Evolutionary conservation across 2,113 vertebrate genomes (phyloP), one percentile per base, ranked within the genome.

Genomic region (Scomber scombrus): DNA sequence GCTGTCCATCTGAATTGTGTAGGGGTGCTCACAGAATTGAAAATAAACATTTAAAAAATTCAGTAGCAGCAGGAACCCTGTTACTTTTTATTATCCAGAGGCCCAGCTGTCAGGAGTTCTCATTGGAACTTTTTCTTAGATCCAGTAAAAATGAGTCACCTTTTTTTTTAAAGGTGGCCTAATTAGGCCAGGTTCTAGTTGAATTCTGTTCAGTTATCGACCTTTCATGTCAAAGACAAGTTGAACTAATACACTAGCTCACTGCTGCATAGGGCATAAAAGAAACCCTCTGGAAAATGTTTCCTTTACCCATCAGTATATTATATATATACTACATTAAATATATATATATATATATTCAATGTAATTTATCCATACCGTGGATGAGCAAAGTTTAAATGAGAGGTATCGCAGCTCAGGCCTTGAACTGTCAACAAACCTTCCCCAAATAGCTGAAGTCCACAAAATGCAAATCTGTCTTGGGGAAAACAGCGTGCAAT

Each of bases 361-460:
- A 52, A 64, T 57, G 29, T 46, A 26, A 50, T 69, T 11, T 18
- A 80, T 67, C 52, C 61, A 65, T 54, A 55, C 57, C 51, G 47
- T 43, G 34, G 26, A 56, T 47, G 64, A 66, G 66, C 19, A 7
- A 56, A 64, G 26, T 68, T 67, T 34, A 52, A 71, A 52, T 78
- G 23, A 70, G 15, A 47, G 61, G 47, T 21, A 43, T 21, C 11
- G 23, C 47, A 31, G 34, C 66, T 46, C 26, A 52, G 26, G 43
- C 80, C 74, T 77, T 85, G 80, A 80, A 85, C 83, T 71, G 56
- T 31, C 75, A 77, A 60, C 68, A 85, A 87, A 80, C 56, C 51
- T 75, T 55, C 58, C 43, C n/a, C 16, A 65, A 75, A 82, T n/a
- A 65, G 72, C 71, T 72, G 51, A 80, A 79, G 64, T 58, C 72